Conservation (phyloP, 1,140 invertebrate genomes). For the Drosophila subpulchrella region DNA sequence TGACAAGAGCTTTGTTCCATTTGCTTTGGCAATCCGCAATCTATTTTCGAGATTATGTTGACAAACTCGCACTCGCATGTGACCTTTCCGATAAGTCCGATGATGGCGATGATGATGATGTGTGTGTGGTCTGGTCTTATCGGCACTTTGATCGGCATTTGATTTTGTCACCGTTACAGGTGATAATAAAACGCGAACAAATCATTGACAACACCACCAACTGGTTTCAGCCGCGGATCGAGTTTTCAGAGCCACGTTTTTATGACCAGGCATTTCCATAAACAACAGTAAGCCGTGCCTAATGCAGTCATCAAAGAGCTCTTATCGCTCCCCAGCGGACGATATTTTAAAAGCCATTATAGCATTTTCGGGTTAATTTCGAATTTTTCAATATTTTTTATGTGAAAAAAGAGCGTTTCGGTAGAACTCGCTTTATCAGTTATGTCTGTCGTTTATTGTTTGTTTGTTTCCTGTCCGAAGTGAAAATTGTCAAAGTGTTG, state of each 20-base stretch:
- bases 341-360: slow-evolving; percentile 67
- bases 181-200: slow-evolving; percentile 64
- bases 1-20: slow-evolving; percentile 34
- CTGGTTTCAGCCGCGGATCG: slow-evolving; percentile 49
- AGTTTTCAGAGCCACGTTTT: slow-evolving; percentile 37
- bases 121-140: slow-evolving; percentile 49
- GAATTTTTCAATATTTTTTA: slow-evolving; percentile 32
- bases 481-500: slow-evolving; percentile 71
- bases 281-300: slow-evolving; percentile 40
- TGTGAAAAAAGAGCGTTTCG: slow-evolving; percentile 16
- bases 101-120: not conserved
- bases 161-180: slow-evolving; percentile 52
- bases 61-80: slow-evolving; percentile 29
- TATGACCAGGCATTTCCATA: slow-evolving; percentile 49
- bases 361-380: slow-evolving; percentile 56
- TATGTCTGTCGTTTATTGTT: slow-evolving; percentile 52
- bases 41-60: slow-evolving; percentile 32
- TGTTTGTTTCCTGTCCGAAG: slow-evolving; percentile 63
- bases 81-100: slow-evolving; percentile 42
- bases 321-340: slow-evolving; percentile 50
- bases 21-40: slow-evolving; percentile 45
- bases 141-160: slow-evolving; percentile 42
- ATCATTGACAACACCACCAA: slow-evolving; percentile 28
- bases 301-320: slow-evolving; percentile 65
- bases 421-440: slow-evolving; percentile 60